phyloP scores from a whole-genome alignment of 2,888 invertebrate genomes.

The Thalpophila matura region DNA sequence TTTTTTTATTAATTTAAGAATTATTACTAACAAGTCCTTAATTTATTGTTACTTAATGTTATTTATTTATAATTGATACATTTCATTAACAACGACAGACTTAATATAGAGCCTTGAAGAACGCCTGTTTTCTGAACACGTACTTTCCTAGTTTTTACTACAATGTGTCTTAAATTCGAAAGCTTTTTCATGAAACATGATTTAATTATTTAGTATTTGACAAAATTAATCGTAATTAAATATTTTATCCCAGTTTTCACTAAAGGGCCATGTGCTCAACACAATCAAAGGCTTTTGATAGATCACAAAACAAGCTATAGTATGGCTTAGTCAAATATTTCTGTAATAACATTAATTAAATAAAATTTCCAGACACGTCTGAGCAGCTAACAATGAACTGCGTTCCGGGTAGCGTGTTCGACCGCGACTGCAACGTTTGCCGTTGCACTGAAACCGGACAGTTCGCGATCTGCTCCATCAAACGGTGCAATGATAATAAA shows the following conservation, averaged over 20 bases:
- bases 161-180: not conserved
- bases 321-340: not conserved
- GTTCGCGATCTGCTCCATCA: conserved; percentile 84
- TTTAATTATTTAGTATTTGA: not conserved
- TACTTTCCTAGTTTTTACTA: not conserved
- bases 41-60: no score
- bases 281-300: conserved; percentile 2
- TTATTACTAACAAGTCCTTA: no score
- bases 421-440: conserved; percentile 86
- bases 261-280: not conserved
- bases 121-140: not conserved
- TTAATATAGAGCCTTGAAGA: not conserved
- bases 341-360: not conserved
- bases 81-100: no score
- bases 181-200: no score
- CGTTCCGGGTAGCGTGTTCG: conserved; percentile 78
- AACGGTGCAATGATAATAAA: conserved; percentile 69
- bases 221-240: not conserved
- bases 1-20: not conserved
- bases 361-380: conserved; percentile 70
- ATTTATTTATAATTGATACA: no score
- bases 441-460: conserved; percentile 85
- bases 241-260: not conserved
- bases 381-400: conserved; percentile 73
- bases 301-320: not conserved